Evolutionary conservation across 2,113 vertebrate genomes (phyloP).

Genomic region (Phasianus colchicus): DNA sequence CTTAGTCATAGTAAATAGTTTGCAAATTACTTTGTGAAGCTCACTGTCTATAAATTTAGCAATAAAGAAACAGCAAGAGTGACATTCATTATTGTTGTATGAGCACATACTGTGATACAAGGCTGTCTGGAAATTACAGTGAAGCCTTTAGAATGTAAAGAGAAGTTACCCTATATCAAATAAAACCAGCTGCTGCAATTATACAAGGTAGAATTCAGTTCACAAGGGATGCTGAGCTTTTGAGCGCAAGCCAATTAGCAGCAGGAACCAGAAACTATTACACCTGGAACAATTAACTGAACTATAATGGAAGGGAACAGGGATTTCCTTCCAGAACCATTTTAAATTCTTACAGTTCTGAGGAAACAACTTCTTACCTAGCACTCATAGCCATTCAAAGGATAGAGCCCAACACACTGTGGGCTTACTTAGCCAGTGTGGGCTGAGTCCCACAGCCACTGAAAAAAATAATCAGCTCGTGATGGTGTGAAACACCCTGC

Average conservation of each 20-base stretch:
- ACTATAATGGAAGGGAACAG: background rate
- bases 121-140: background rate
- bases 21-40: background rate
- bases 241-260: background rate
- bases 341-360: background rate
- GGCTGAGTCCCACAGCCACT: rapidly evolving
- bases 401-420: background rate
- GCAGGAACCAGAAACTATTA: background rate
- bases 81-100: background rate
- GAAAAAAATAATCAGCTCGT: background rate
- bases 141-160: background rate
- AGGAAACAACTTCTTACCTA: background rate
- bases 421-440: background rate
- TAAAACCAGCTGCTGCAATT: background rate
- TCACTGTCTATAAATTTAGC: background rate
- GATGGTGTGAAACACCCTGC: background rate
- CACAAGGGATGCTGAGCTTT: background rate
- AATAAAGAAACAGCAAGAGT: background rate
- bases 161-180: background rate
- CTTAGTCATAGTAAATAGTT: background rate
- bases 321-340: background rate
- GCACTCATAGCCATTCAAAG: background rate
- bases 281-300: background rate
- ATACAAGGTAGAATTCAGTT: background rate
- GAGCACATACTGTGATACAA: background rate